Evolutionary conservation across 2,113 vertebrate species (phyloP), one percentile per base, ranked within the genome.

Genomic region (Proteles cristata): DNA sequence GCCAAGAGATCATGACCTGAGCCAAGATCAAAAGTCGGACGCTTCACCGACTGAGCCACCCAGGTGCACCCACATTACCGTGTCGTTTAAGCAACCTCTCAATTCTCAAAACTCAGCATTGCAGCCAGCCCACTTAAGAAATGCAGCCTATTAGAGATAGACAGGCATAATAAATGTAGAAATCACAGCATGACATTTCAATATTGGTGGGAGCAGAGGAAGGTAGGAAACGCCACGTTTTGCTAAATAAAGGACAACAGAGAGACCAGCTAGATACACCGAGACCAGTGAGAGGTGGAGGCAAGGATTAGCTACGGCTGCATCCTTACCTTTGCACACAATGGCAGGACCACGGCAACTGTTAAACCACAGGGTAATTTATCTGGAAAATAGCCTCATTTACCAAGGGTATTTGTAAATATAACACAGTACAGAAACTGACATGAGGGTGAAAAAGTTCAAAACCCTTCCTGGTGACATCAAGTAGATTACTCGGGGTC

Each of bases 331-430:
- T 92, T 86, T 31, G 35, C 68, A 58, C 17, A 87, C 58, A 85
- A 80, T 84, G 74, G 76, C 76, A 97, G 28, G 45, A 68, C 63
- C 93, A 80, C 66, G 86, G 87, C 71, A 95, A 88, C 92, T 19
- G 35, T 63, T 82, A 96, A 96, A 97, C 96, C 53, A 85, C 79
- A 33, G 23, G 33, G 23, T 31, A 73, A 92, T 81, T 87, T 63
- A 74, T 84, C 6, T 66, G 55, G 98, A 93, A 45, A 50, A 89
- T 65, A 93, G 65, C 0, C 83, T 61, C 73, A 23, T 80, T 93
- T 90, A 88, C 63, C 19, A 73, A 68, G 77, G 43, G 1, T 90
- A 48, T 94, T 89, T 87, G 28, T 66, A 89, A 92, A 88, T 74
- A 80, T 10, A 82, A 25, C 63, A 73, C 9, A 4, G 11, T 33